Evolutionary conservation across 2,888 invertebrate species (phyloP), one percentile per base, ranked within the genome.

Genomic region (Ligdia adustata): DNA sequence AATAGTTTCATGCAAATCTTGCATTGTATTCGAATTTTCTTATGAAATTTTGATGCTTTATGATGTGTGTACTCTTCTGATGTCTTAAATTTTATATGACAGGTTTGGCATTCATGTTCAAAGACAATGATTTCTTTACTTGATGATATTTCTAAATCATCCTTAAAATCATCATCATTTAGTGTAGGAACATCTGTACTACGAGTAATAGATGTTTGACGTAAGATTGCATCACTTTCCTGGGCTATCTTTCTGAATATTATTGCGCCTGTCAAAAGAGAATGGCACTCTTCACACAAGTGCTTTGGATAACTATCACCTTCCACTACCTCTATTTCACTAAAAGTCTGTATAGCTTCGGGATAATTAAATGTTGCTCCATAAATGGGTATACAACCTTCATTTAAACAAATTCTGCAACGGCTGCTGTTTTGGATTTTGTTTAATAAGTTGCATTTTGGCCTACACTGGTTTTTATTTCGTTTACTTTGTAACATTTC

Each of bases 371-470:
- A 47, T 0, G 52, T 27, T 14, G 52, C 44, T 9, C 52, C 58
- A 44, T 63, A 77, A 42, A 87, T 82, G 11, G 72, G 60, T 42
- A 75, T 60, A 2, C 41, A 49, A n/a, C 76, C 85, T 11, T 67
- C 47, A 46, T 75, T 65, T 13, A 86, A 61, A 66, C 87, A 88
- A 29, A 84, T 64, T 55, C 87, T 72, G 58, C 88, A 86, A 12
- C 26, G 15, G 7, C 7, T 13, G 12, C n/a, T n/a, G n/a, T n/a
- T n/a, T n/a, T n/a, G n/a, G n/a, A n/a, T n/a, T n/a, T n/a, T n/a
- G n/a, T n/a, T n/a, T 15, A 15, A 15, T 41, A 22, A 9, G 5
- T 29, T 29, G 7, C 6, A 7, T 27, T 34, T 35, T 37, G 4
- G 18, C 4, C 18, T 4, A 12, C 9, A n/a, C n/a, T n/a, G n/a